A percentile compares a stretch with the other conserved stretches of the same genome.
phyloP scores from a whole-genome alignment of 2,888 invertebrate genomes.

The Zygaena filipendulae region DNA sequence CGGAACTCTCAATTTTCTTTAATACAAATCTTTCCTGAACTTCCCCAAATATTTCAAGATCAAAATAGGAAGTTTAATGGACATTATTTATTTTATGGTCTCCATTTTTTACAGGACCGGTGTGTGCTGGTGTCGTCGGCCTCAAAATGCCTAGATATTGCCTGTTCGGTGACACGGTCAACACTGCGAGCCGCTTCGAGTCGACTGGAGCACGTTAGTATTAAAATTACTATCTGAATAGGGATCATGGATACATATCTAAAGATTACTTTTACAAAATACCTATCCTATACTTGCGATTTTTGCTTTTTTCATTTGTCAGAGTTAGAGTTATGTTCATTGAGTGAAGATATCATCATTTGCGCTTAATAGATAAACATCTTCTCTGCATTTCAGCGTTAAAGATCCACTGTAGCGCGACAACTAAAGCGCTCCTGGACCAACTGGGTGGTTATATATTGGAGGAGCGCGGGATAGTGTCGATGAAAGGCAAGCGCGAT shows the following conservation, averaged over 20 bases:
- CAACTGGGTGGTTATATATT: constrained; percentile 81
- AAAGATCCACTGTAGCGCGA: constrained; percentile 84
- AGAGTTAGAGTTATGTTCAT: neutral
- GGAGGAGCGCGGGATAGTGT: constrained; percentile 78
- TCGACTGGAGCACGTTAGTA: constrained; percentile 81
- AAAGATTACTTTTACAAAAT: neutral
- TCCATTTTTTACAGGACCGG: constrained; percentile 84
- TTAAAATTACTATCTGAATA: neutral
- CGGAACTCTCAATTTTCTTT: no score
- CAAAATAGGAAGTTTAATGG: no score
- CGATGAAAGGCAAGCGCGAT: constrained; percentile 88
- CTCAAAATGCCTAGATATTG: constrained; percentile 95
- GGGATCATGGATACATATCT: no score
- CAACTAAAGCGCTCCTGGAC: constrained; percentile 76
- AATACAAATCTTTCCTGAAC: no score
- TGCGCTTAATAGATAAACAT: no score
- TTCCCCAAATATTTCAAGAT: no score
- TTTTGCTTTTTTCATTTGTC: neutral
- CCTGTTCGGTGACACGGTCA: constrained; percentile 93
- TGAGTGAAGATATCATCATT: no score
- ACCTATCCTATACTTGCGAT: neutral
- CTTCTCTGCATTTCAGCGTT: constrained; percentile 72
- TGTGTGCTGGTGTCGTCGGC: constrained; percentile 93
- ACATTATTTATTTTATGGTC: no score
- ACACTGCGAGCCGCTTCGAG: constrained; percentile 89